Evolutionary conservation across 2,888 invertebrate species (phyloP).

Genomic region (Drosophila borealis): DNA sequence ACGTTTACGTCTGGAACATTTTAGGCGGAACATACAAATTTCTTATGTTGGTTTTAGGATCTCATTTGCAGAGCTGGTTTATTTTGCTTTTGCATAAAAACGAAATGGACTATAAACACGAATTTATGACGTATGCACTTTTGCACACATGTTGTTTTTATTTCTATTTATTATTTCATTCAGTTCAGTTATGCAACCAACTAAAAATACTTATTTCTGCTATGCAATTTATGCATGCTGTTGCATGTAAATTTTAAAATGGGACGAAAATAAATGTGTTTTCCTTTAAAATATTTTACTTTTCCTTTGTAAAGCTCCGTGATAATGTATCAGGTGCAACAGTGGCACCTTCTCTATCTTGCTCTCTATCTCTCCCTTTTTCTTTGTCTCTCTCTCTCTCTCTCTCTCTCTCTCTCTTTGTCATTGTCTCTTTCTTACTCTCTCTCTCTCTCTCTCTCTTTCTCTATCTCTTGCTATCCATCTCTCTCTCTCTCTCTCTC

Average conservation of each 20-base stretch:
- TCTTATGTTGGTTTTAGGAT: no score
- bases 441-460: no score
- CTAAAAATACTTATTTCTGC: conserved; percentile 18
- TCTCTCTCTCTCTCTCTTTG: no score
- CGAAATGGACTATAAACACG: neutral
- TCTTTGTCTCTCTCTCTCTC: no score
- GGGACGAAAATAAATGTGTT: neutral
- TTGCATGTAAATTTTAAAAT: conserved; percentile 3
- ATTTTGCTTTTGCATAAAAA: neutral
- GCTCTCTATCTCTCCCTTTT: neutral
- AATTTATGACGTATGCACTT: conserved; percentile 4
- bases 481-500: no score
- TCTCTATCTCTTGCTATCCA: no score
- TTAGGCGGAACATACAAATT: no score
- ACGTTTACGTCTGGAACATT: no score
- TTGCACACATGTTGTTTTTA: neutral
- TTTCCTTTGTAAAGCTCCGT: neutral
- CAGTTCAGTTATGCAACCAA: conserved; percentile 9
- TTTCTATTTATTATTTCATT: neutral
- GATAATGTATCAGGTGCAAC: neutral
- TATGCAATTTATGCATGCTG: conserved; percentile 2
- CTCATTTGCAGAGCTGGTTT: no score
- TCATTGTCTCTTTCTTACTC: no score
- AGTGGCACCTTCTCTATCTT: no score
- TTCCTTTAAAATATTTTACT: neutral